A percentile compares a stretch with the other conserved stretches of the same genome.
Conservation (phyloP, 2,797 vertebrate species). For the Eurystomus glaucurus region DNA sequence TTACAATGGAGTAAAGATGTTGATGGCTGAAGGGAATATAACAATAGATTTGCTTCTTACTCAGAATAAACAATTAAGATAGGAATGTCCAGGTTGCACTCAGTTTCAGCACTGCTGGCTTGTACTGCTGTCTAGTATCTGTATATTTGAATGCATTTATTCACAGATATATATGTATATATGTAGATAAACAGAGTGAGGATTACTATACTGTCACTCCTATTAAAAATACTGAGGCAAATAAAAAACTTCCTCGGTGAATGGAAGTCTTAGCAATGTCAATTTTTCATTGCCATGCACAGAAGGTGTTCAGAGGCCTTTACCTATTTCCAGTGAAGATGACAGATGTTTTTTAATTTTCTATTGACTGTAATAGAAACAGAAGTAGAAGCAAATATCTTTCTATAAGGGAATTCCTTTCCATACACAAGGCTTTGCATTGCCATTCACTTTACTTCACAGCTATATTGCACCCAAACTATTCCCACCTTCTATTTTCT, state of each 20-base stretch:
- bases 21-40: conserved; percentile 75
- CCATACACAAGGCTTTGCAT: neutral
- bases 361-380: neutral
- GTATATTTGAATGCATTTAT: neutral
- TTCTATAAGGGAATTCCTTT: neutral
- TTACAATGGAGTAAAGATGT: conserved; percentile 78
- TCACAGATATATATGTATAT: neutral
- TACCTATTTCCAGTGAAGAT: neutral
- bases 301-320: rapidly evolving
- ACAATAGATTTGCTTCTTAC: conserved; percentile 38
- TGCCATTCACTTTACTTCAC: neutral
- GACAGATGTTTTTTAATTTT: neutral
- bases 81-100: neutral
- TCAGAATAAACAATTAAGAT: conserved; percentile 37
- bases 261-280: neutral
- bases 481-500: neutral
- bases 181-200: neutral
- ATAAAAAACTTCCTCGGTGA: neutral
- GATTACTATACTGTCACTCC: neutral
- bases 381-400: neutral
- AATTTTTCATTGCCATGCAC: neutral
- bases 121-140: neutral
- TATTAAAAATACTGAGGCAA: neutral
- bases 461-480: neutral
- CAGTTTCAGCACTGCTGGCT: neutral